Evolutionary conservation across 1,140 invertebrate species (phyloP).

Genomic region (Hypsibius dujardini): DNA sequence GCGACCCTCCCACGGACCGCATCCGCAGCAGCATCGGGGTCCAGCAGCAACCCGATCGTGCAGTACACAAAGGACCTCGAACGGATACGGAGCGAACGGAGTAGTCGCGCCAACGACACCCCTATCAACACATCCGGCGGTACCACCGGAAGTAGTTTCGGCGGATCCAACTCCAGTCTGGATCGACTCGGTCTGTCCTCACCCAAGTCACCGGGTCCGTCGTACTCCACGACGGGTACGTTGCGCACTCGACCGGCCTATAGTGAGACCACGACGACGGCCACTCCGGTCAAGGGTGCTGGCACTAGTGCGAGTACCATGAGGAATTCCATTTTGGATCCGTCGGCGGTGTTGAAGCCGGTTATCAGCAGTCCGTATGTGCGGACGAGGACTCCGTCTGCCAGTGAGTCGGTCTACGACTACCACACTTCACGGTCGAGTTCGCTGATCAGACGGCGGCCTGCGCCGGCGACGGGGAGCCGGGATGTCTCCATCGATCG

Average conservation of each 20-base stretch:
- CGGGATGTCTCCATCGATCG: background rate
- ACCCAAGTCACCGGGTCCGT: background rate
- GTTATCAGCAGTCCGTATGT: background rate
- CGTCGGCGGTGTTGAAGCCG: background rate
- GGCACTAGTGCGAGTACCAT: background rate
- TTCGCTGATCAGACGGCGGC: background rate
- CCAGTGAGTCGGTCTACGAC: background rate
- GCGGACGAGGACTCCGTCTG: background rate
- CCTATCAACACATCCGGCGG: background rate
- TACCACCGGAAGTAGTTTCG: background rate
- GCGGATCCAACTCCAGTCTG: background rate
- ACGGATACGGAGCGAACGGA: background rate
- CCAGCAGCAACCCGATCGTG: background rate
- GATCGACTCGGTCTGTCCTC: background rate
- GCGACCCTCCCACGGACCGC: background rate
- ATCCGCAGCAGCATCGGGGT: background rate
- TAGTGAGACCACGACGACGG: background rate
- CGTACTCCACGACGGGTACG: background rate
- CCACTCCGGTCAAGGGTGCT: background rate
- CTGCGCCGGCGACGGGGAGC: background rate
- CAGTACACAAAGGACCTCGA: background rate
- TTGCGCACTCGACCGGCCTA: background rate
- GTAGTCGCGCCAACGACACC: background rate
- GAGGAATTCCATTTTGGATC: conserved; percentile 9
- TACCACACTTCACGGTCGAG: conserved; percentile 7